These are phyloP conservation scores for Gymnorhina tibicen DNA, from an alignment of 2,113 vertebrate genomes.

Conservation along the genomic window DNA sequence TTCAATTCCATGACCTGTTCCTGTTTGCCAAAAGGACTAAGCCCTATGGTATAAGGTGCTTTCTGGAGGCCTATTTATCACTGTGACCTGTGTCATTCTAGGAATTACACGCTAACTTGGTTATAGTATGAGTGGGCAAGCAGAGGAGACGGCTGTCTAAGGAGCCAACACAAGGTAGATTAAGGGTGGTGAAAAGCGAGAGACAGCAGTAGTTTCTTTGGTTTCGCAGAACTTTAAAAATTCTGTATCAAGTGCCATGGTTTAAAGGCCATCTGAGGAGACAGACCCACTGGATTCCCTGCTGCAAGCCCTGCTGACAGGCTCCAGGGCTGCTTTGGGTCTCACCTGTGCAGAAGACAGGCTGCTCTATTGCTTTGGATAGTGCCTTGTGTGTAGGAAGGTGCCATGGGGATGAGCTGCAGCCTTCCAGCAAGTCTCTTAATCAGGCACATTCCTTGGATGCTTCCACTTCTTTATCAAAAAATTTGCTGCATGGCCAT, in stretches of 20 bases:
- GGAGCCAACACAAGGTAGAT: background rate
- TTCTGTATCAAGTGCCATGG: background rate
- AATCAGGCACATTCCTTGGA: background rate
- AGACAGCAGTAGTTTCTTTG: background rate
- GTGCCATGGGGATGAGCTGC: background rate
- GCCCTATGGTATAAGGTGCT: background rate
- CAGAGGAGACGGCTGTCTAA: background rate
- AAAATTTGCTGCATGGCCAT: background rate
- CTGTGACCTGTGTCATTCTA: background rate
- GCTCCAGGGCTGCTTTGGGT: background rate
- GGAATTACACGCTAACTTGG: background rate
- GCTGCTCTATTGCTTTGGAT: background rate
- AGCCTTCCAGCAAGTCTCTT: fast-evolving
- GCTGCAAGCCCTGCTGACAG: background rate
- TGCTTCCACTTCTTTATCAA: background rate
- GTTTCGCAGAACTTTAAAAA: background rate
- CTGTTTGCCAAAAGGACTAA: background rate
- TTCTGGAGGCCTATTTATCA: background rate
- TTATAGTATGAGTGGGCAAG: background rate
- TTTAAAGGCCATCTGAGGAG: background rate
- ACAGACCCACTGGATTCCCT: background rate
- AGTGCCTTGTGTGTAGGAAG: background rate
- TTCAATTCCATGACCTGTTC: background rate
- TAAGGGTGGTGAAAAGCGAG: background rate
- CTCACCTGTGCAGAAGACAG: background rate